Base-by-base conservation (phyloP, 2,113 vertebrate species). In the Collichthys lucidus region DNA sequence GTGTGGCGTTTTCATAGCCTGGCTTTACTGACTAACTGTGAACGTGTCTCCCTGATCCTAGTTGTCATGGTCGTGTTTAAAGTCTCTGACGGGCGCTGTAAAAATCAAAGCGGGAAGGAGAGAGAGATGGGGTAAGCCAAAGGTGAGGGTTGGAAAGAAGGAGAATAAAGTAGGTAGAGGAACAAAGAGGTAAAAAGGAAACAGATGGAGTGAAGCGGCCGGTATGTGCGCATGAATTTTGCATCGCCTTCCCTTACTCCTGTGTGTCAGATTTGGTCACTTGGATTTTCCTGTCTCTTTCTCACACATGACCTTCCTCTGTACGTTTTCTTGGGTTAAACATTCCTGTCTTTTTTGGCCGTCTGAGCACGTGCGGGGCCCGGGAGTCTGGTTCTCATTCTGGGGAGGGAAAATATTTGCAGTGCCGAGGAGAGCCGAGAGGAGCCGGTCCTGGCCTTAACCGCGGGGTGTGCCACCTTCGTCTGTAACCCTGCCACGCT, bases 391-490 rank as follows among this genome's bases (percentile, higher is more conserved):
- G 80, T 92, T 89, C 87, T 85, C 85, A 74, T 91, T 91, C 86
- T 76, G 81, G 47, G 77, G 72, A 86, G 91, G 73, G 81, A 77
- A 89, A 88, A 91, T 91, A 91, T 92, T 90, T 94, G 88, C 71
- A 90, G 74, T 76, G 85, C 49, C 22, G 72, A 56, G 72, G 65
- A 85, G 80, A 86, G 79, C 52, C 0, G 69, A 86, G 65, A 77
- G 74, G 72, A 86, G 84, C 56, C 40, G 64, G 53, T 46, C 86
- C 63, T 50, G 86, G 81, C 72, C 80, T 68, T 86, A 87, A 91
- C 89, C 77, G 76, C 60, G 81, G 88, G 90, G 90, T 89, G 93
- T 87, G 92, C 92, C 92, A 91, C 86, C 88, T 82, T 82, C 59
- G n/a, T 65, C 86, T 79, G 73, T 85, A 80, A 85, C 62, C 78